Evolutionary conservation across 1,140 invertebrate genomes (phyloP).

Genomic region (Phocides pigmalion): DNA sequence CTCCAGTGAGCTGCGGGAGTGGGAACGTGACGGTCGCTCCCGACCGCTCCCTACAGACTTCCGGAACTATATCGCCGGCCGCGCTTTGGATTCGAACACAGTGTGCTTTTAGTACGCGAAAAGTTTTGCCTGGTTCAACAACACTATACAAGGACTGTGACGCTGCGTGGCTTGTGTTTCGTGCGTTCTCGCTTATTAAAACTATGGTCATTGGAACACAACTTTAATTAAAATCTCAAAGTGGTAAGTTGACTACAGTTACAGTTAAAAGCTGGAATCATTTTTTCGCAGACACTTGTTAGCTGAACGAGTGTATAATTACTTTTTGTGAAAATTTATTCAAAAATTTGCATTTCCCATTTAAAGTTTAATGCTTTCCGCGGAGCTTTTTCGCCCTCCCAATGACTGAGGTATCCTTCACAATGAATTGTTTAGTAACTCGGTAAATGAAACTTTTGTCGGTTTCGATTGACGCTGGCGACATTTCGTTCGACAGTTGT

Average conservation of each 20-base stretch:
- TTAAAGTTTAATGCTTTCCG: conserved; percentile 25
- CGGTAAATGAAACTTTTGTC: conserved; percentile 24
- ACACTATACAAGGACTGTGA: conserved; percentile 34
- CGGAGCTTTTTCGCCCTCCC: conserved; percentile 5
- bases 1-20: conserved; percentile 74
- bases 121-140: conserved; percentile 47
- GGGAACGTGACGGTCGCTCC: conserved; percentile 65
- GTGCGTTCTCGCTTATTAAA: conserved; percentile 13
- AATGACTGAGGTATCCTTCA: conserved; percentile 14
- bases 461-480: conserved; percentile 1
- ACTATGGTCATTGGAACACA: conserved; percentile 24
- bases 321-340: conserved; percentile 18
- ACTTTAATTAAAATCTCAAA: conserved; percentile 21
- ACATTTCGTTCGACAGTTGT: conserved; percentile 17
- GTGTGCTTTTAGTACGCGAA: conserved; percentile 52
- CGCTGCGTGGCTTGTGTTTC: conserved; percentile 12
- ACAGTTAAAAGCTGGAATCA: conserved; percentile 4
- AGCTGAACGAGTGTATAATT: conserved; percentile 18
- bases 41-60: conserved; percentile 44
- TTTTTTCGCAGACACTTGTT: conserved; percentile 19
- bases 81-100: conserved; percentile 42
- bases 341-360: conserved; percentile 26
- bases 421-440: conserved; percentile 24
- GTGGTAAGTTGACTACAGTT: conserved; percentile 25
- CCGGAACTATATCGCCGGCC: conserved; percentile 52